Evolutionary conservation across 2,113 vertebrate species (phyloP).

Genomic region (Mungos mungo): DNA sequence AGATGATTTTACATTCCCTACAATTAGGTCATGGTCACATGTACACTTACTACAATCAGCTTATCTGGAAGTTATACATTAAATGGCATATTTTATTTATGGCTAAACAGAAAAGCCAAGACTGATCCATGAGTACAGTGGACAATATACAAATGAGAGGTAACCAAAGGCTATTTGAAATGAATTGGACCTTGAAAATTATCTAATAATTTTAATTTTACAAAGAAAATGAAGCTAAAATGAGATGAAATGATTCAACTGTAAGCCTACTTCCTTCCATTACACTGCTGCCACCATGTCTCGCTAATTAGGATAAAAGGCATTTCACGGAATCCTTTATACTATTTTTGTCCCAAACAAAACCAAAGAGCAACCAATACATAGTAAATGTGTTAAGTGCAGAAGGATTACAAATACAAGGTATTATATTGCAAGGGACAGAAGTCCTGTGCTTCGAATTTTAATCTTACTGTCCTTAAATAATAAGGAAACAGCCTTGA

Average conservation of each 20-base stretch:
- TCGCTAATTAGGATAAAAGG: background rate
- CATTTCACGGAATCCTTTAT: background rate
- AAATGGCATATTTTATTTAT: conserved; percentile 13
- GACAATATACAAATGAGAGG: background rate
- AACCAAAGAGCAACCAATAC: background rate
- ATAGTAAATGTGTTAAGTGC: background rate
- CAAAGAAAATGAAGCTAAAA: background rate
- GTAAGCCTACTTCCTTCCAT: background rate
- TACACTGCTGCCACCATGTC: background rate
- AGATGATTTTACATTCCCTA: background rate
- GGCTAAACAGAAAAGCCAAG: conserved; percentile 24
- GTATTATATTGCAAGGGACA: background rate
- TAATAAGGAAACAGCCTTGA: background rate
- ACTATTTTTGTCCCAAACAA: background rate
- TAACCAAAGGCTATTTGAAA: background rate
- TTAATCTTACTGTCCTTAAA: background rate
- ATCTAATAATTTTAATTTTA: background rate
- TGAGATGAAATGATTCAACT: background rate
- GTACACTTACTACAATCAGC: background rate
- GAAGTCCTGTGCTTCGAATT: background rate
- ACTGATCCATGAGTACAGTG: background rate
- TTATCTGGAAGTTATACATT: background rate
- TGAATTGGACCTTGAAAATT: background rate
- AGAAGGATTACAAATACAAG: background rate
- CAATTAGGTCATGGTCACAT: background rate